Evolutionary conservation across 2,888 invertebrate genomes (phyloP).

Genomic region (Steromphala cineraria): DNA sequence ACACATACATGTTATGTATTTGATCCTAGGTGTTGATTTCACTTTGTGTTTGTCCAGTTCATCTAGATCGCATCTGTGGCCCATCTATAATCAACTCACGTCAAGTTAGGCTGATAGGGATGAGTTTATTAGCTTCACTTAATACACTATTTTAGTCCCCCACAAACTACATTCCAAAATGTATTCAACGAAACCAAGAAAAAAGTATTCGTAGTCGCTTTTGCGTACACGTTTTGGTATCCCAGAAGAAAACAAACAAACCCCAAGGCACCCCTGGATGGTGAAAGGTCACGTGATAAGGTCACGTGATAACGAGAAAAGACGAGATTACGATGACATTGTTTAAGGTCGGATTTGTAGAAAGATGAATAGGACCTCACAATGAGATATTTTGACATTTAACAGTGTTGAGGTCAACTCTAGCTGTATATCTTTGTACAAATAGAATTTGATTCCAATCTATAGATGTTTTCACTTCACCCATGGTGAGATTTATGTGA

Average conservation of each 20-base stretch:
- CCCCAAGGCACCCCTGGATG: not conserved
- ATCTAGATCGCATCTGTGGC: no score
- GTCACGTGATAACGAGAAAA: not conserved
- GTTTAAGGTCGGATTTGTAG: not conserved
- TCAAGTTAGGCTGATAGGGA: not conserved
- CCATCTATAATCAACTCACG: not conserved
- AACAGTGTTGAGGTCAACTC: not conserved
- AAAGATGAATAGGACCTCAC: not conserved
- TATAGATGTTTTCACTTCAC: no score
- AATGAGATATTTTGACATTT: not conserved
- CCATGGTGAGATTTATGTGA: no score
- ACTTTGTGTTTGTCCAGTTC: not conserved
- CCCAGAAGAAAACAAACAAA: not conserved
- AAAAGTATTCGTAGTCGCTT: not conserved
- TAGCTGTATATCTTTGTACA: no score
- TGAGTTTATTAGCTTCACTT: not conserved
- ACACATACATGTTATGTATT: not conserved
- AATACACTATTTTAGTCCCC: not conserved
- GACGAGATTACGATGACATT: not conserved
- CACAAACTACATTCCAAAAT: not conserved
- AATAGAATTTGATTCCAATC: no score
- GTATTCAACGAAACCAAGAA: not conserved
- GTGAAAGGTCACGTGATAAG: not conserved
- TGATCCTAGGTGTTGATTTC: not conserved
- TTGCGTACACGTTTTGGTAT: not conserved